phyloP scores from a whole-genome alignment of 2,888 invertebrate species.

The Perithous albicinctus region DNA sequence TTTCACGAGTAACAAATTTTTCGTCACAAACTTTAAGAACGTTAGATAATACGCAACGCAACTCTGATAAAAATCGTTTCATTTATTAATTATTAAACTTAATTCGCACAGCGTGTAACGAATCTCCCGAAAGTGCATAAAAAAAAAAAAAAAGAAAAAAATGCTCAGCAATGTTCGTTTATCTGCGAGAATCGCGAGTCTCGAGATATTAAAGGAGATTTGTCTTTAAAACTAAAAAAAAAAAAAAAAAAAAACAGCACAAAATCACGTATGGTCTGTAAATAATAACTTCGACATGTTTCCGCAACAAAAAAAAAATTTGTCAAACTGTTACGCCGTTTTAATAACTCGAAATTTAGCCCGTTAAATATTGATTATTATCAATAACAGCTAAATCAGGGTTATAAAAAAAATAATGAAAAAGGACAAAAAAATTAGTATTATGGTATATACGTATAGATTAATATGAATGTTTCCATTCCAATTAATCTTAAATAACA shows the following conservation, averaged over 20 bases:
- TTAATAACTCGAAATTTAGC: not conserved
- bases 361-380: conserved; percentile 6
- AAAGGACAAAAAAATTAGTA: conserved; percentile 20
- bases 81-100: not conserved
- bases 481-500: conserved; percentile 34
- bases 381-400: conserved; percentile 7
- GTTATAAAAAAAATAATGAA: no score
- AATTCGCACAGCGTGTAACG: conserved; percentile 3
- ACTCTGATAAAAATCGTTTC: not conserved
- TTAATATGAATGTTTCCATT: conserved; percentile 26
- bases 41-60: not conserved
- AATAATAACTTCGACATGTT: conserved; percentile 18
- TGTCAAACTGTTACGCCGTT: not conserved
- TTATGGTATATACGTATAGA: conserved; percentile 19
- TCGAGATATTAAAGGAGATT: not conserved
- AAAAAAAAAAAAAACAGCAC: conserved; percentile 21
- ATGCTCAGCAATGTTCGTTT: not conserved
- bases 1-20: conserved; percentile 5
- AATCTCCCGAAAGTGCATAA: not conserved
- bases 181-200: not conserved
- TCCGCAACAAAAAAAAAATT: conserved; percentile 1
- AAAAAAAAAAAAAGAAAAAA: not conserved
- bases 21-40: conserved; percentile 5
- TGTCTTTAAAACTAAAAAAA: not conserved
- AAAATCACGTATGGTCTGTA: conserved; percentile 22